Percentiles rank a stretch among this genome's conserved stretches.
Evolutionary conservation across 2,888 invertebrate genomes (phyloP).

Genomic region (Mesorhabditis sp.): DNA sequence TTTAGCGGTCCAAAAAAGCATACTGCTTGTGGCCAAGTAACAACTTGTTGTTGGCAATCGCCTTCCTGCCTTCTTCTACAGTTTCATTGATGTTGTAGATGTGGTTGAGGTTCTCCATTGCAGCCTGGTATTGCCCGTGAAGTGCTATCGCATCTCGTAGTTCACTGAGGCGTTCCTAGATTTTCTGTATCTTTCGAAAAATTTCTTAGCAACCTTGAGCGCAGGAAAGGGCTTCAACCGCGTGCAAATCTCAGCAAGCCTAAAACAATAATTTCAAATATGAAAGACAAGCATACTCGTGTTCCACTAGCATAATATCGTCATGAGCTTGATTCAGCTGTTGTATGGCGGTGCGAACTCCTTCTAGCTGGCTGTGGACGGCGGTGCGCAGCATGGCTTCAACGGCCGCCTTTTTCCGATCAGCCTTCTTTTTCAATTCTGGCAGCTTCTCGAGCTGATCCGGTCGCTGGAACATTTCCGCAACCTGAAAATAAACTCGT

Average conservation of each 20-base stretch:
- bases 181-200: too few species aligned
- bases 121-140: constrained; percentile 91
- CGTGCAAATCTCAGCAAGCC: background rate
- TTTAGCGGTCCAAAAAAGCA: constrained; percentile 22
- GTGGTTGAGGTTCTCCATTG: constrained; percentile 93
- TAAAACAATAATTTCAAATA: background rate
- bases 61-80: constrained; percentile 85
- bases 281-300: constrained; percentile 64
- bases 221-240: constrained; percentile 1
- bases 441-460: constrained; percentile 85
- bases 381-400: constrained; percentile 95
- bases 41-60: constrained; percentile 89
- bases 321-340: constrained; percentile 80
- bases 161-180: constrained; percentile 77
- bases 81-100: constrained; percentile 95
- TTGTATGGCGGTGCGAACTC: constrained; percentile 85
- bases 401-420: constrained; percentile 71
- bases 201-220: background rate
- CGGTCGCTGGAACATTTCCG: constrained; percentile 63
- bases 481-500: constrained; percentile 31
- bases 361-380: constrained; percentile 94
- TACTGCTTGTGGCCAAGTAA: constrained; percentile 82
- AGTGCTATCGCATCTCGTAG: constrained; percentile 87
- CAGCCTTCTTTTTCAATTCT: constrained; percentile 62
- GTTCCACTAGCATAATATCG: constrained; percentile 72